These are phyloP conservation scores for Sialia sialis DNA, from an alignment of 2,113 vertebrate species.

Conservation along the genomic window DNA sequence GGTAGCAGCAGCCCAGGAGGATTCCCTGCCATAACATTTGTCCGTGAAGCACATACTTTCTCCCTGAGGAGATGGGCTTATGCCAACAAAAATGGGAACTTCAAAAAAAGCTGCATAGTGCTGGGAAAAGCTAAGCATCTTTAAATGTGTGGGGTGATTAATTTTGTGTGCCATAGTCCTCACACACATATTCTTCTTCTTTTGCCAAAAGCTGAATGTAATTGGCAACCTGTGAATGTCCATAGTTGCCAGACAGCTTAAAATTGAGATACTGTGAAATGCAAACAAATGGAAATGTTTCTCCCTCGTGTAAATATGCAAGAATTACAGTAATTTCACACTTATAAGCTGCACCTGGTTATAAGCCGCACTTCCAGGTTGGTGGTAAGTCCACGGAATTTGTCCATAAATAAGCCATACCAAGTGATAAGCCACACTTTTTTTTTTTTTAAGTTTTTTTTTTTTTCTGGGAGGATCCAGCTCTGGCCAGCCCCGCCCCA, in stretches of 20 bases:
- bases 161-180: slow-evolving; percentile 21
- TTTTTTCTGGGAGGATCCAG: too few relatives aligned
- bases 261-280: slow-evolving; percentile 37
- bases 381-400: too few relatives aligned
- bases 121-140: slow-evolving; percentile 1
- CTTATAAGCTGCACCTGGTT: too few relatives aligned
- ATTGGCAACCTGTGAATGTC: background rate
- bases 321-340: too few relatives aligned
- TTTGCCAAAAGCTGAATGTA: slow-evolving; percentile 36
- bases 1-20: background rate
- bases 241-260: slow-evolving; percentile 24
- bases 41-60: slow-evolving; percentile 12
- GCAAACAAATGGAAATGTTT: slow-evolving; percentile 37
- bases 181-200: slow-evolving; percentile 2
- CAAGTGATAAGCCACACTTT: too few relatives aligned
- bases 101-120: background rate
- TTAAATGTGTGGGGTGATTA: slow-evolving; percentile 11
- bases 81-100: slow-evolving; percentile 41
- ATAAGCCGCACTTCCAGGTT: too few relatives aligned
- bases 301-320: background rate
- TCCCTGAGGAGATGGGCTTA: slow-evolving; percentile 15
- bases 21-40: slow-evolving; percentile 33
- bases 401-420: too few relatives aligned
- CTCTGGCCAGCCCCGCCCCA: too few relatives aligned
- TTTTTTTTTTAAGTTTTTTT: too few relatives aligned